phyloP scores from a whole-genome alignment of 2,113 vertebrate genomes.

The Vombatus ursinus region DNA sequence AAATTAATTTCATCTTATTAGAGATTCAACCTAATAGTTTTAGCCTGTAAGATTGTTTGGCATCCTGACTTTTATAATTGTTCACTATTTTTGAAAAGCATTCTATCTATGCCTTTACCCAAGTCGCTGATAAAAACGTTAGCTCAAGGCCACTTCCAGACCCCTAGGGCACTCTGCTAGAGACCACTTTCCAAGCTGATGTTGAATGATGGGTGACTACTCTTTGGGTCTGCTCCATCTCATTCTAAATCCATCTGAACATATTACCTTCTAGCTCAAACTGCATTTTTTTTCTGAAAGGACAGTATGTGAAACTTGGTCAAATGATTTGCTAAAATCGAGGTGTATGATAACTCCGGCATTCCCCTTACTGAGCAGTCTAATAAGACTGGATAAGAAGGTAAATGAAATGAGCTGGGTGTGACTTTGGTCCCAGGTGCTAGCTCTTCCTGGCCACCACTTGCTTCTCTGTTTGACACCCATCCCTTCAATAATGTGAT shows the following conservation, averaged over 20 bases:
- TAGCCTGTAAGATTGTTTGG: neutral
- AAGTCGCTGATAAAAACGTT: neutral
- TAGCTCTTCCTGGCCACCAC: neutral
- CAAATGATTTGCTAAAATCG: neutral
- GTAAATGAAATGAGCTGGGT: neutral
- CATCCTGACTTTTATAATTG: neutral
- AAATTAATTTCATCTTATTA: neutral
- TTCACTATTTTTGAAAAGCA: neutral
- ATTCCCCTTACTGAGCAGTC: neutral
- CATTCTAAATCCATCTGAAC: neutral
- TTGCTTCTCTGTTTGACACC: neutral
- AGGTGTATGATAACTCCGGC: neutral
- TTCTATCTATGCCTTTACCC: neutral
- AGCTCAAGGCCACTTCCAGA: neutral
- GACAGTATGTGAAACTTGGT: neutral
- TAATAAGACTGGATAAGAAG: neutral
- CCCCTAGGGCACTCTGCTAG: neutral
- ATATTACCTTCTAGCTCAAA: neutral
- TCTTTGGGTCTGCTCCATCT: neutral
- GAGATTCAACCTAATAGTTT: neutral
- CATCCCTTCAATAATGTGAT: neutral
- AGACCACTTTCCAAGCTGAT: neutral
- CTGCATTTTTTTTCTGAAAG: neutral
- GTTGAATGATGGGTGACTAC: neutral
- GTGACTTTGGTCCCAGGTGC: neutral